Evolutionary conservation across 2,797 vertebrate species (phyloP), one percentile per base, ranked within the genome.

Genomic region (Eutrigla gurnardus): DNA sequence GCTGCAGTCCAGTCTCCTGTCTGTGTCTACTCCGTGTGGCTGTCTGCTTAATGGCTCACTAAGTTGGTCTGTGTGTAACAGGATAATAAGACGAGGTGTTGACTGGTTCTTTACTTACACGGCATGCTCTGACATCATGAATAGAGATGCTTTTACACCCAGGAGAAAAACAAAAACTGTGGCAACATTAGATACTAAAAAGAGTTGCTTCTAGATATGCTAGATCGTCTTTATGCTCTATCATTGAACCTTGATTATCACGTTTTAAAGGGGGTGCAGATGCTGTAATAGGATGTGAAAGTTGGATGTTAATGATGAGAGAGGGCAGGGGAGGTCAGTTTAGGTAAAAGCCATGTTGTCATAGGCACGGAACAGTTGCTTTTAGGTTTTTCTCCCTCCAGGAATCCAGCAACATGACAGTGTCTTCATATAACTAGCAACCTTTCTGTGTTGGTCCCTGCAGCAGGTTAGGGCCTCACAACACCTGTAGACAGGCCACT

Each of bases 31-130:
- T 72, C 81, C 64, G 75, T 78, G 55, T 77, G 73, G 49, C 17
- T 66, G 73, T 78, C 74, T 82, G 73, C 65, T 77, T 55, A 54
- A 61, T 73, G 63, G 59, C 61, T 74, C 66, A 76, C 46, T 37
- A 52, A 63, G 42, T n/a, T 40, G 50, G 53, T 65, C 63, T 66
- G 54, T 63, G 36, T 50, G 12, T 67, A 68, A 63, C 18, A 78
- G 43, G 65, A 45, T 62, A 55, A 55, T 17, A 70, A 45, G 75
- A 42, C 32, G 32, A 42, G n/a, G 14, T 73, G 37, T 42, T 50
- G 52, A 18, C 52, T 67, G 71, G 14, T 54, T 67, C 25, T 25
- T 1, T 25, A 25, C 25, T 25, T 25, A 25, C 35, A 62, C 25
- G 45, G 36, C 35, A 39, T 65, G 17, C 39, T 60, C 58, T 60